These are phyloP conservation scores for Engystomops pustulosus DNA, from an alignment of 2,113 vertebrate species.

Conservation along the genomic window DNA sequence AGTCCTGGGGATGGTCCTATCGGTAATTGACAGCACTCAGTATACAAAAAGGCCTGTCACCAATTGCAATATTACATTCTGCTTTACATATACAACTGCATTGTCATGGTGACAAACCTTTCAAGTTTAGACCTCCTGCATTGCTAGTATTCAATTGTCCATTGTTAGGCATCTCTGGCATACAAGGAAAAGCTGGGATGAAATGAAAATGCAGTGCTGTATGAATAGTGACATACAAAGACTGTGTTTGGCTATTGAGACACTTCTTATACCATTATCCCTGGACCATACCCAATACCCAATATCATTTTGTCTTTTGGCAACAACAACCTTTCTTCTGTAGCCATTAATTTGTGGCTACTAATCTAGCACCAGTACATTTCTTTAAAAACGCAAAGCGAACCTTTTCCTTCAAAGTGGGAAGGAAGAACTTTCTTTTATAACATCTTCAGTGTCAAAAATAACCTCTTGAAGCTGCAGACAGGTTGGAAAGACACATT, in stretches of 20 bases:
- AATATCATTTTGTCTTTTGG: constrained; percentile 6
- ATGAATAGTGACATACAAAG: not conserved
- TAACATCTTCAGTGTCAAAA: not conserved
- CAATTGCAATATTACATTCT: no score
- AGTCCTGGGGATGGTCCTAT: no score
- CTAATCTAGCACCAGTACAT: constrained; percentile 39
- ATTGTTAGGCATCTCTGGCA: no score
- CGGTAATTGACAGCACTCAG: no score
- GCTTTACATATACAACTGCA: no score
- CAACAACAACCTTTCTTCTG: not conserved
- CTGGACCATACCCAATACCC: not conserved
- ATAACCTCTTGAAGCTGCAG: not conserved
- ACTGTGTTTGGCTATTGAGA: not conserved
- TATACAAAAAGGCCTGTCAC: no score
- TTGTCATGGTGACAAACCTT: no score
- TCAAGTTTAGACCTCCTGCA: not conserved
- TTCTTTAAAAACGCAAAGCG: constrained; percentile 22
- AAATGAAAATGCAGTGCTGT: not conserved
- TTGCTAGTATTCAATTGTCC: not conserved
- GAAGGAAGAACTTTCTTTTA: not conserved
- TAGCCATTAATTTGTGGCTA: constrained; percentile 16
- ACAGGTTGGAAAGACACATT: not conserved
- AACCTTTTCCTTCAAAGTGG: not conserved
- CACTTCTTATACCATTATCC: not conserved
- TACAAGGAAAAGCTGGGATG: no score